Evolutionary conservation across 1,140 invertebrate species (phyloP).

Genomic region (Bombus impatiens): DNA sequence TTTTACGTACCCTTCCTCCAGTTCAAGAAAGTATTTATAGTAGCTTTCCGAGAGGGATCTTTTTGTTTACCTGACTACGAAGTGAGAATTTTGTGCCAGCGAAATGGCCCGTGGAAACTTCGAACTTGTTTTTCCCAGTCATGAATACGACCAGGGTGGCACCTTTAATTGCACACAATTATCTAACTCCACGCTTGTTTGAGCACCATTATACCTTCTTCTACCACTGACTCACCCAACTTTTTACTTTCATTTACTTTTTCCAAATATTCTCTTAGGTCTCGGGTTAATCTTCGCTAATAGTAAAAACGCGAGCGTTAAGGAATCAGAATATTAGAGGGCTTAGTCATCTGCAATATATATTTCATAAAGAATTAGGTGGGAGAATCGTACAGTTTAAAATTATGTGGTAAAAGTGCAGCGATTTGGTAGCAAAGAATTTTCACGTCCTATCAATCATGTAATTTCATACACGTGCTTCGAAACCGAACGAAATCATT

Average conservation of each 20-base stretch:
- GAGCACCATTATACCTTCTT: slow-evolving; percentile 21
- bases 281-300: neutral
- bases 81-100: neutral
- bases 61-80: neutral
- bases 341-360: no score
- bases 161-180: slow-evolving; percentile 43
- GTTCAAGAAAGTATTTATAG: neutral
- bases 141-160: neutral
- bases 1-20: neutral
- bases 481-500: neutral
- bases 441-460: slow-evolving; percentile 1
- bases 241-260: neutral
- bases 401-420: neutral
- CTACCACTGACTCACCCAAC: neutral
- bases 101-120: slow-evolving; percentile 10
- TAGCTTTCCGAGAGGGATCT: neutral
- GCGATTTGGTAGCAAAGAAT: neutral
- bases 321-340: neutral
- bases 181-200: slow-evolving; percentile 28
- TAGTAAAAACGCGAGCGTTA: neutral
- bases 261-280: neutral
- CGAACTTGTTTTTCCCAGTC: neutral
- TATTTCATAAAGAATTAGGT: neutral
- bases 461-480: neutral
- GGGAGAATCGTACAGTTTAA: no score